Percentiles rank a stretch among this genome's conserved stretches.
Conservation (phyloP, 2,797 vertebrate species). For the Schizopygopsis malacanthus region DNA sequence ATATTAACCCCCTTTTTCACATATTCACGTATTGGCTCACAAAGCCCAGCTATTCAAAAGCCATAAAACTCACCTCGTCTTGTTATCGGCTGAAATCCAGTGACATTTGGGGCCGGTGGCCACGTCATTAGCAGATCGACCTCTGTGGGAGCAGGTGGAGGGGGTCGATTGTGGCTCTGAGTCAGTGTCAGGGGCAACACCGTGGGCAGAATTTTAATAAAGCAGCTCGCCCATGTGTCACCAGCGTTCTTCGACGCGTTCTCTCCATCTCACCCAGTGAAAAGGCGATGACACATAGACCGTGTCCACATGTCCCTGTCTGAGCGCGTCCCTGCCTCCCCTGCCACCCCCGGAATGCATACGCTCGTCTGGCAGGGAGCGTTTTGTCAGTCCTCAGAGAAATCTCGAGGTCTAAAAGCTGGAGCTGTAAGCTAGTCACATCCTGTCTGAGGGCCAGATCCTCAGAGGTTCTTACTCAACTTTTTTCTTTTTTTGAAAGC, state of each 20-base stretch:
- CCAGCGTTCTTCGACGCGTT: constrained; percentile 14
- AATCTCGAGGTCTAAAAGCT: constrained; percentile 35
- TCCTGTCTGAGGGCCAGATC: constrained; percentile 47
- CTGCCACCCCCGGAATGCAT: constrained; percentile 33
- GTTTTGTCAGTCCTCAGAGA: constrained; percentile 52
- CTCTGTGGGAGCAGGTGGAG: constrained; percentile 58
- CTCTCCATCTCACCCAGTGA: constrained; percentile 47
- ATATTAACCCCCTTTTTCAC: neutral
- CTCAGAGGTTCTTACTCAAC: constrained; percentile 36
- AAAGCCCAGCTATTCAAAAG: constrained; percentile 1
- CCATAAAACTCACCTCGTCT: constrained; percentile 38
- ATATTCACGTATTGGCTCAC: neutral
- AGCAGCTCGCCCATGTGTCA: constrained; percentile 58
- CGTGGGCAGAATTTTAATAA: constrained; percentile 64
- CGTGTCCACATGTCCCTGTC: constrained; percentile 49
- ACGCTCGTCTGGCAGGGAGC: constrained; percentile 28
- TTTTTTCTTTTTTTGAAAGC: neutral
- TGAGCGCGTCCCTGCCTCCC: constrained; percentile 38
- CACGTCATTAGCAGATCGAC: constrained; percentile 59
- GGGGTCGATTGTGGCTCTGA: constrained; percentile 58
- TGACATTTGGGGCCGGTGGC: constrained; percentile 55
- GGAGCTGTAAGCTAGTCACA: constrained; percentile 46
- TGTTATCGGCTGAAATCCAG: constrained; percentile 50
- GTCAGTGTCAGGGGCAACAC: constrained; percentile 58
- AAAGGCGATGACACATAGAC: constrained; percentile 50